Base-by-base conservation (phyloP, 2,113 vertebrate species). In the Eidolon helvum region DNA sequence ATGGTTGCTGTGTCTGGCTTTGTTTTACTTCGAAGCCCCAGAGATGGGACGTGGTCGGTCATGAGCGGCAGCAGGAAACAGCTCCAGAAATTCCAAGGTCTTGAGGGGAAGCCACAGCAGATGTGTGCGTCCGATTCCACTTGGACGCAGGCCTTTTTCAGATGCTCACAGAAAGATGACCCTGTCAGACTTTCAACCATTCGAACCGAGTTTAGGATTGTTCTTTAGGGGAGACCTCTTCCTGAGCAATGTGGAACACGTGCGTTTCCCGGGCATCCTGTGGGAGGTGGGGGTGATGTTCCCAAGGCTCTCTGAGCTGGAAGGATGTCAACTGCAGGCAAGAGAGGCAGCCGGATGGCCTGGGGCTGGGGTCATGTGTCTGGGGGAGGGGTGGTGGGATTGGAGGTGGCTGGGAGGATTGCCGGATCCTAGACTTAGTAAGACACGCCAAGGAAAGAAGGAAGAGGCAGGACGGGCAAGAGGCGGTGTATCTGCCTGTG, bases 121-220 rank as follows among this genome's bases (percentile, higher is more conserved):
- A 97, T 92, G 94, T 92, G 96, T 93, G 95, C 95, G 55, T 97
- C 90, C 38, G 18, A 87, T 87, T 94, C 94, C 96, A 91, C 97
- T 96, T 91, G 91, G 96, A 68, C 69, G 19, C 88, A 95, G 50
- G 85, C 59, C 82, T 90, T 89, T 97, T 97, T 96, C 96, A 95
- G 97, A 97, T 95, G 96, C 88, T 97, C 96, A 96, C 97, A 93
- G 96, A 88, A 98, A 97, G 97, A 97, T 96, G 92, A 89, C 96
- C 93, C 72, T 85, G 96, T 98, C 98, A 96, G 97, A 94, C 95
- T 97, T 95, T 95, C 97, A 87, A 43, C 38, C 16, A 6, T 90
- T 96, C 97, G 97, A 98, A 93, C 69, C 28, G 95, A 92, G 93
- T 96, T 98, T 94, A 79, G 91, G 97, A 65, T 90, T 90, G 85